Percentiles rank a stretch among this genome's conserved stretches.
Evolutionary conservation across 2,113 vertebrate genomes (phyloP).

Genomic region (Pantherophis guttatus): DNA sequence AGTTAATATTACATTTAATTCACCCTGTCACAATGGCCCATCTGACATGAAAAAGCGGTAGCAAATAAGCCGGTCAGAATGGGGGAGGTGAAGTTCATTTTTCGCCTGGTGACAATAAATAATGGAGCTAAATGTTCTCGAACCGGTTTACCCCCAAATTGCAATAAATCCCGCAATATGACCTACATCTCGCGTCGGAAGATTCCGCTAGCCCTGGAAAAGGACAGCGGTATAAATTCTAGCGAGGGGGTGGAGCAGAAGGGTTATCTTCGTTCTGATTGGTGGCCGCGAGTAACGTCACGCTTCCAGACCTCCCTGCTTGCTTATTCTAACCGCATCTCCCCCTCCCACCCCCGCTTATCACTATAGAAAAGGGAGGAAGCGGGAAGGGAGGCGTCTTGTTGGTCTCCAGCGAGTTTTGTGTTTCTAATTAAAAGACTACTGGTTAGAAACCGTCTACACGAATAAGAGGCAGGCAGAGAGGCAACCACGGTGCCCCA

Average conservation of each 20-base stretch:
- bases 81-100: not conserved
- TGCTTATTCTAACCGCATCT: not conserved
- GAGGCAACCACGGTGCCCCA: not conserved
- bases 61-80: not conserved
- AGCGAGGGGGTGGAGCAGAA: not conserved
- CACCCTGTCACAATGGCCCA: not conserved
- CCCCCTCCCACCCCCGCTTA: not conserved
- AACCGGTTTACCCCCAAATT: not conserved
- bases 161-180: not conserved
- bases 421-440: not conserved
- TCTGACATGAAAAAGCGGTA: not conserved
- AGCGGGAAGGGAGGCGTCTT: too few relatives aligned
- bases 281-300: not conserved
- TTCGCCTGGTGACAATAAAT: not conserved
- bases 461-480: too few relatives aligned
- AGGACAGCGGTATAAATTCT: not conserved
- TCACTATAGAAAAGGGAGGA: not conserved
- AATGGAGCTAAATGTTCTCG: not conserved
- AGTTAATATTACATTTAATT: not conserved
- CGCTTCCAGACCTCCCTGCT: not conserved
- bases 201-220: not conserved
- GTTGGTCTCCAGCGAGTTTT: not conserved
- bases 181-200: not conserved
- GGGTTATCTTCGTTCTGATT: not conserved
- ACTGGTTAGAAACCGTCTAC: not conserved